phyloP scores from a whole-genome alignment of 2,797 vertebrate species.

The Neopelma chrysocephalum region DNA sequence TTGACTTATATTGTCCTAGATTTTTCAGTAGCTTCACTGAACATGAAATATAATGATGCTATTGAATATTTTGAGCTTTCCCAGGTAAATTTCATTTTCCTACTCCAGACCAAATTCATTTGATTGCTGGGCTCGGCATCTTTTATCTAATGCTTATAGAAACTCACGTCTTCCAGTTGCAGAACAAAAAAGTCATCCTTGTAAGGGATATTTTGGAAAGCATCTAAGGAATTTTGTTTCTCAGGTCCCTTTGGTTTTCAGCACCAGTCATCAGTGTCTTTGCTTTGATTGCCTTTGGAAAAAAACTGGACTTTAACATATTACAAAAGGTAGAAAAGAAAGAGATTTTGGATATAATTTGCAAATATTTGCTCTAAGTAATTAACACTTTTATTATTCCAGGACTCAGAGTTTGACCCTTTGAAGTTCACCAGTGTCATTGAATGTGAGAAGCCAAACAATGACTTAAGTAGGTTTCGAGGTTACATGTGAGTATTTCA shows the following conservation, averaged over 20 bases:
- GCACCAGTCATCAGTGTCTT: background rate
- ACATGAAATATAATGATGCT: background rate
- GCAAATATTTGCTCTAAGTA: background rate
- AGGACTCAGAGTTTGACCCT: slow-evolving; percentile 96
- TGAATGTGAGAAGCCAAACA: slow-evolving; percentile 98
- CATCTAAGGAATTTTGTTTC: background rate
- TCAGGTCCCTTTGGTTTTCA: background rate
- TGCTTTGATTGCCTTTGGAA: background rate
- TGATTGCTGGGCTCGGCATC: background rate
- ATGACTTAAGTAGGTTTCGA: slow-evolving; percentile 92
- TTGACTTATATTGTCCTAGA: background rate
- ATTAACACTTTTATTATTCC: slow-evolving; percentile 45
- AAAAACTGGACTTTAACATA: background rate
- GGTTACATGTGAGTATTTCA: slow-evolving; percentile 93
- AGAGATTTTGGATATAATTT: background rate
- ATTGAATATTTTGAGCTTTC: background rate
- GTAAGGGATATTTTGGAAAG: background rate
- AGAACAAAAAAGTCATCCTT: background rate
- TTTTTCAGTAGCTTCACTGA: background rate
- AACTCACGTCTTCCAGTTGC: background rate
- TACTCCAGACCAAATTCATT: background rate
- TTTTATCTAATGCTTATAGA: background rate
- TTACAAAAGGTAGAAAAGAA: background rate
- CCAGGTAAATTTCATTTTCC: background rate
- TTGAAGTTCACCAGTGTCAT: slow-evolving; percentile 90